These are phyloP conservation scores for Ascaphus truei DNA, from an alignment of 2,113 vertebrate genomes.

Conservation along the genomic window DNA sequence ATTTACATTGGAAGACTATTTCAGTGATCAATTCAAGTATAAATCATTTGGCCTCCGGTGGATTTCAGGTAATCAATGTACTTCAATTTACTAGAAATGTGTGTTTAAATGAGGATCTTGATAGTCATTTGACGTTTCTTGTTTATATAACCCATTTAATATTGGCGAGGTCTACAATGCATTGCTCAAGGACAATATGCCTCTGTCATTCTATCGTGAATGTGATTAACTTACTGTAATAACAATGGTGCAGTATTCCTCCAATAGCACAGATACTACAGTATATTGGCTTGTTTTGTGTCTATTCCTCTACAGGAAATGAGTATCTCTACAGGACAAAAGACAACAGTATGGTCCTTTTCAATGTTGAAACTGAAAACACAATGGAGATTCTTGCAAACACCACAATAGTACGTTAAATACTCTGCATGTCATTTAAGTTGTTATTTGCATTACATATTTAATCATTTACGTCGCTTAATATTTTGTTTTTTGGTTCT, in stretches of 20 bases:
- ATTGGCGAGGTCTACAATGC: too few species aligned
- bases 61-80: conserved; percentile 65
- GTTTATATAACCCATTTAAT: too few species aligned
- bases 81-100: too few species aligned
- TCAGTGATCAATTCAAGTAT: conserved; percentile 49
- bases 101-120: too few species aligned
- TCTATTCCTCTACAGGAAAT: conserved; percentile 54
- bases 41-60: conserved; percentile 52
- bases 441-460: neutral
- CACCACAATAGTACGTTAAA: conserved; percentile 61
- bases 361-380: conserved; percentile 43
- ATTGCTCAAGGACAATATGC: too few species aligned
- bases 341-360: conserved; percentile 48
- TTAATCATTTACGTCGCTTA: too few species aligned
- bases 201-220: too few species aligned
- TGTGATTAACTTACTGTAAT: neutral
- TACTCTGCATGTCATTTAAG: too few species aligned
- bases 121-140: too few species aligned
- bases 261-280: too few species aligned
- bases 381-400: conserved; percentile 52
- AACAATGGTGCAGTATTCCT: neutral
- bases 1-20: conserved; percentile 62
- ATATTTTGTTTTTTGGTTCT: conserved; percentile 35
- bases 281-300: neutral
- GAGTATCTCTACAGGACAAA: conserved; percentile 60